Evolutionary conservation across 2,113 vertebrate genomes (phyloP).

Genomic region (Theropithecus gelada): DNA sequence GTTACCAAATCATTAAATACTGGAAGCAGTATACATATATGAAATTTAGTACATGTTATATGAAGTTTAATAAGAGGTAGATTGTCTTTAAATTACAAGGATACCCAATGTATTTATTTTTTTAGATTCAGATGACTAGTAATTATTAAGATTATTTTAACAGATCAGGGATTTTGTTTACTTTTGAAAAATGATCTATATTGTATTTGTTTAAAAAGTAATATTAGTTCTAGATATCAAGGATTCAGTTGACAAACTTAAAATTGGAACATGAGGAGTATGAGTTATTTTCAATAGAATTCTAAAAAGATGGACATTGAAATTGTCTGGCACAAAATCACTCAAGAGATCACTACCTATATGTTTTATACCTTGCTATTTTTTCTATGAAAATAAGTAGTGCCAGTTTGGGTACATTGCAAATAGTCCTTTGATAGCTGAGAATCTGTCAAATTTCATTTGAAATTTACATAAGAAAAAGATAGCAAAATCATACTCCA

Average conservation of each 20-base stretch:
- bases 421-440: slow-evolving; percentile 46
- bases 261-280: neutral
- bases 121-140: neutral
- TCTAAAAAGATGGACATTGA: slow-evolving; percentile 9
- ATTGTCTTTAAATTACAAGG: neutral
- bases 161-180: neutral
- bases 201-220: slow-evolving; percentile 25
- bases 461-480: slow-evolving; percentile 66
- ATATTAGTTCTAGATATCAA: neutral
- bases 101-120: neutral
- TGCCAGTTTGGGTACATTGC: slow-evolving; percentile 46
- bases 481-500: slow-evolving; percentile 87
- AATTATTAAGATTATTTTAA: neutral
- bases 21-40: neutral
- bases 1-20: neutral
- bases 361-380: slow-evolving; percentile 28
- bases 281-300: neutral
- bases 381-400: slow-evolving; percentile 45
- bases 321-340: neutral
- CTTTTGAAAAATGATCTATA: neutral
- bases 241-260: neutral
- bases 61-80: neutral
- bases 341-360: neutral
- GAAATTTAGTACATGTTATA: neutral
- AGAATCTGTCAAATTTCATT: slow-evolving; percentile 46